Percentiles rank a stretch among this genome's conserved stretches.
Conservation (phyloP, 2,888 invertebrate species). For the Junonia oenone region DNA sequence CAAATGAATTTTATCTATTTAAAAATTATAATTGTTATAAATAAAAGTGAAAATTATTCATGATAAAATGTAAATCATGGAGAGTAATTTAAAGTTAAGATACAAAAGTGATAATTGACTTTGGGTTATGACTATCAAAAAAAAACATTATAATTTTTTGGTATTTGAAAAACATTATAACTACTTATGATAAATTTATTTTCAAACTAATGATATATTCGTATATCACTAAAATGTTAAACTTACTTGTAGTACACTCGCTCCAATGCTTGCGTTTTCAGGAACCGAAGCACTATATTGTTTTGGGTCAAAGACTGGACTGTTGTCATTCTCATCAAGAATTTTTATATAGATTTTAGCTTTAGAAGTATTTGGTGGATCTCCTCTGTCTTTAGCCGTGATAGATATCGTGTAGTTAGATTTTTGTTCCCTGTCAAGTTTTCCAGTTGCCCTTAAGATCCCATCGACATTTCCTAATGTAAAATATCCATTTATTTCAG, state of each 20-base stretch:
- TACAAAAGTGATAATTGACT: no score
- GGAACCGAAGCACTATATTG: conserved; percentile 94
- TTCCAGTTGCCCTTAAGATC: conserved; percentile 89
- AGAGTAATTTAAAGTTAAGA: no score
- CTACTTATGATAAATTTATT: no score
- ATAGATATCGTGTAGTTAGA: conserved; percentile 87
- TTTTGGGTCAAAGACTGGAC: conserved; percentile 92
- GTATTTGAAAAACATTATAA: no score
- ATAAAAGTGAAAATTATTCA: no score
- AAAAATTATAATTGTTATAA: no score
- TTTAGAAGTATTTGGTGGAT: conserved; percentile 86
- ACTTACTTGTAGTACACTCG: conserved; percentile 89
- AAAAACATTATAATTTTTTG: no score
- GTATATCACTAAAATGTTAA: no score
- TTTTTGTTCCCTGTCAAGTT: conserved; percentile 89
- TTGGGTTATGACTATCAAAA: no score
- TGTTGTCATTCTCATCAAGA: conserved; percentile 93
- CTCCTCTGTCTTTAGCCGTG: conserved; percentile 93
- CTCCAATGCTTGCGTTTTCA: conserved; percentile 96
- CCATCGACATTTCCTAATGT: conserved; percentile 93
- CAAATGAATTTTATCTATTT: no score
- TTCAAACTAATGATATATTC: no score
- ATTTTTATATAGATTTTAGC: conserved; percentile 86
- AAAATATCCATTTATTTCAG: conserved; percentile 83
- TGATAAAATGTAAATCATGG: no score